phyloP scores from a whole-genome alignment of 92 coral and sea anemone species.

The Porites lobata region DNA sequence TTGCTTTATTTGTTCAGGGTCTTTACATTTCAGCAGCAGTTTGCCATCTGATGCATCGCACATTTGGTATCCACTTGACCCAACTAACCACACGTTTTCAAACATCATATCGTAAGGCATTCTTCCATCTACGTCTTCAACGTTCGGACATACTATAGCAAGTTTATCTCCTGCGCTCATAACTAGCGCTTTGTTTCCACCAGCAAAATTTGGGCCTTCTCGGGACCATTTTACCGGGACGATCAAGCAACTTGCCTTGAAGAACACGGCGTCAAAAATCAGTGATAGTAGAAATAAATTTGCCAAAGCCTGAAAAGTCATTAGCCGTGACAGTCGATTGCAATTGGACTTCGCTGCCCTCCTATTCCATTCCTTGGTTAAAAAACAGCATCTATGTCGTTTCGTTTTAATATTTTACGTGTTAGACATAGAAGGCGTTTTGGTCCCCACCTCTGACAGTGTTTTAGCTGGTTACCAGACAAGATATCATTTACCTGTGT shows the following conservation, averaged over 20 bases:
- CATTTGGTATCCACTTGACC: conserved; percentile 26
- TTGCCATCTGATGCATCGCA: conserved; percentile 72
- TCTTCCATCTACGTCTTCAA: not conserved
- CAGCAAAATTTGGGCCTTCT: conserved; percentile 30
- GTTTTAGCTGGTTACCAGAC: conserved; percentile 27
- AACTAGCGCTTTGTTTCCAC: conserved; percentile 31
- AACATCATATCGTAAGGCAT: conserved; percentile 49
- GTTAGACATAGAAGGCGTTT: not conserved
- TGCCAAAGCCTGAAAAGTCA: not conserved
- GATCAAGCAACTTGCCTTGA: not conserved
- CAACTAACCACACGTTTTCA: conserved; percentile 73
- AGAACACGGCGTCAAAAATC: not conserved
- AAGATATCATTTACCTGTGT: not conserved
- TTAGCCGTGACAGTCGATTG: not conserved
- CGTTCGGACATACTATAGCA: conserved; percentile 35
- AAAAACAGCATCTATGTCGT: not conserved
- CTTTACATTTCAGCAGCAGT: conserved; percentile 51
- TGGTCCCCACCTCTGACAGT: not conserved
- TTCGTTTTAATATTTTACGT: conserved; percentile 1
- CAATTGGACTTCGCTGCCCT: not conserved
- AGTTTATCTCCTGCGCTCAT: conserved; percentile 26
- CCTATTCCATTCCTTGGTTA: not conserved
- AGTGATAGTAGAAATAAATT: not conserved
- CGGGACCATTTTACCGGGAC: conserved; percentile 38
- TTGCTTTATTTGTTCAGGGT: conserved; percentile 46